phyloP scores from a whole-genome alignment of 37 sponge, comb jelly and placozoan genomes.

The Cladorhizidae sp. region DNA sequence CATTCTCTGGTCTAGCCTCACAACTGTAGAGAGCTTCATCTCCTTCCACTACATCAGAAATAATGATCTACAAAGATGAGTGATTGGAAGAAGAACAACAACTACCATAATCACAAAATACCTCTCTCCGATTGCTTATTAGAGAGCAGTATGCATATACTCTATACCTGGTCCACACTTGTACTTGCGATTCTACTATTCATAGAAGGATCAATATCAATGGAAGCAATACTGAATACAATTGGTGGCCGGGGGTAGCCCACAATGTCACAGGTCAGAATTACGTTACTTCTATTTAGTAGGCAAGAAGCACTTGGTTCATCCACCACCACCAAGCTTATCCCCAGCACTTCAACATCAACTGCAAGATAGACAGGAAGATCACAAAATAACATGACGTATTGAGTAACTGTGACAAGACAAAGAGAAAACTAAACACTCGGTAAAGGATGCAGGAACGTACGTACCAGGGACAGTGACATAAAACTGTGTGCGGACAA shows the following conservation, averaged over 20 bases:
- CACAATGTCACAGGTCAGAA: slow-evolving; percentile 23
- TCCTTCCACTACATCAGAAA: background rate
- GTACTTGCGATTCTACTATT: background rate
- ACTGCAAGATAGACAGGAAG: background rate
- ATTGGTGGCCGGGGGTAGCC: slow-evolving; percentile 41
- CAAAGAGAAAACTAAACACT: background rate
- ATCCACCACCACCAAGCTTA: background rate
- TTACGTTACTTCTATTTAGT: background rate
- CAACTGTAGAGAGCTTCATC: background rate
- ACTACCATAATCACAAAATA: no score
- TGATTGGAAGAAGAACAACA: background rate
- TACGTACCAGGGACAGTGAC: slow-evolving; percentile 35
- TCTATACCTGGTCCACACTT: slow-evolving; percentile 4
- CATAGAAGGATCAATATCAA: background rate
- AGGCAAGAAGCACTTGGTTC: slow-evolving; percentile 2
- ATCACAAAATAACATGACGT: no score
- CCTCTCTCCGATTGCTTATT: no score
- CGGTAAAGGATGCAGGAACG: background rate
- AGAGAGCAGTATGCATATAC: background rate
- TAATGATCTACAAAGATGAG: background rate
- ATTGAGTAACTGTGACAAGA: no score
- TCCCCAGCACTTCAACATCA: background rate
- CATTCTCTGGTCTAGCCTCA: no score
- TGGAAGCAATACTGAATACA: background rate
- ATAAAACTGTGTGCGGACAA: background rate